These are phyloP conservation scores for Halictus quadricinctus DNA, from an alignment of 2,888 invertebrate genomes.

Conservation along the genomic window DNA sequence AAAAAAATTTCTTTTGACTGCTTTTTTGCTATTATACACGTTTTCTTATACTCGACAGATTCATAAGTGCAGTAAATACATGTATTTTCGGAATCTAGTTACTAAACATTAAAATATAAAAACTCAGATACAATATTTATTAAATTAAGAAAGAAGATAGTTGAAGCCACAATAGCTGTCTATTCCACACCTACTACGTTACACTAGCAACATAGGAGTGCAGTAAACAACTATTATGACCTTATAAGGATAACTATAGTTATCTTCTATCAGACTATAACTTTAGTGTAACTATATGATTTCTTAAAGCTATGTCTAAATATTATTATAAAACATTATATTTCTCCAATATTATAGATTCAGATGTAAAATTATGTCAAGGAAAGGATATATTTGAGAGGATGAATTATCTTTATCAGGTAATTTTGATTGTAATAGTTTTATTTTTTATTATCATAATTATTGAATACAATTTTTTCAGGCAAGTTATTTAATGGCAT, in stretches of 20 bases:
- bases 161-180: background rate
- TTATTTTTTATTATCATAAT: constrained; percentile 2
- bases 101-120: no score
- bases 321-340: background rate
- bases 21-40: no score
- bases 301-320: background rate
- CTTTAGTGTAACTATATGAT: background rate
- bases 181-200: background rate
- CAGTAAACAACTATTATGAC: background rate
- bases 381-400: constrained; percentile 88
- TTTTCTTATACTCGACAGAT: no score
- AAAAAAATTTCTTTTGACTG: background rate
- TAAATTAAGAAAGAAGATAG: background rate
- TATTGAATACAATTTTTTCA: constrained; percentile 67
- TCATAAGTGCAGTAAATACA: no score
- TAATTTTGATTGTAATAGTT: constrained; percentile 70
- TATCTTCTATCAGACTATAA: background rate
- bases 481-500: constrained; percentile 84
- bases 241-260: background rate
- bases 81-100: no score
- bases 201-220: background rate
- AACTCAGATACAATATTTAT: no score
- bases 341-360: constrained; percentile 47
- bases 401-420: constrained; percentile 88
- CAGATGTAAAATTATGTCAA: constrained; percentile 84